Evolutionary conservation across 2,888 invertebrate species (phyloP), one percentile per base, ranked within the genome.

Genomic region (Latheticus oryzae): DNA sequence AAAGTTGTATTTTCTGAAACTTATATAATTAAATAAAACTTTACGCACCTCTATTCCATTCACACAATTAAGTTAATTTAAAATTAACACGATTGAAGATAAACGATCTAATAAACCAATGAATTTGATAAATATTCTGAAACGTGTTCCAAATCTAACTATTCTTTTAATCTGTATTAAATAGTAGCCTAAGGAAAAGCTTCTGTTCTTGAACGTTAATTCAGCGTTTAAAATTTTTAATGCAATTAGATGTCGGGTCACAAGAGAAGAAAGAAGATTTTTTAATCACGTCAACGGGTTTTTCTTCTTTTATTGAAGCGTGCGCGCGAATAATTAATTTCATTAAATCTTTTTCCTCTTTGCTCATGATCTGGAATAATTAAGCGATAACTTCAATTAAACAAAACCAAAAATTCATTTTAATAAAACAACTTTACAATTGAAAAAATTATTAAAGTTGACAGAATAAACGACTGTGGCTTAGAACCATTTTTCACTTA

Each of bases 291-390:
- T 47, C 21, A 21, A 17, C 7, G 13, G 16, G 26, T 42, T 16
- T 38, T 8, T 21, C 23, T 12, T 5, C 13, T 8, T 8, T 11
- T 5, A 12, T 21, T 8, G 9, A 11, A 3, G n/a, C 23, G 2
- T 5, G 15, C n/a, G 13, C 45, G n/a, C 43, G 43, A 43, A 21
- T 47, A 47, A 47, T 47, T 47, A 47, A 47, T 47, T 47, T 47
- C 32, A 23, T 47, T 47, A 47, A 9, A 47, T 47, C 28, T 42
- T 47, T 23, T 32, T 19, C 32, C 33, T 47, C 13, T 32, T 47
- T 17, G 13, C 19, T 32, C 45, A 47, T 47, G 33, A 47, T 47
- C 33, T 32, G 32, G 23, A 47, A 47, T 47, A 23, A 47, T 47
- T 32, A 47, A 47, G 30, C 28, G 21, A 9, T 17, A 33, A 23